A percentile compares a stretch with the other conserved stretches of the same genome.
Evolutionary conservation across 2,888 invertebrate genomes (phyloP).

Genomic region (Synanthedon vespiformis): DNA sequence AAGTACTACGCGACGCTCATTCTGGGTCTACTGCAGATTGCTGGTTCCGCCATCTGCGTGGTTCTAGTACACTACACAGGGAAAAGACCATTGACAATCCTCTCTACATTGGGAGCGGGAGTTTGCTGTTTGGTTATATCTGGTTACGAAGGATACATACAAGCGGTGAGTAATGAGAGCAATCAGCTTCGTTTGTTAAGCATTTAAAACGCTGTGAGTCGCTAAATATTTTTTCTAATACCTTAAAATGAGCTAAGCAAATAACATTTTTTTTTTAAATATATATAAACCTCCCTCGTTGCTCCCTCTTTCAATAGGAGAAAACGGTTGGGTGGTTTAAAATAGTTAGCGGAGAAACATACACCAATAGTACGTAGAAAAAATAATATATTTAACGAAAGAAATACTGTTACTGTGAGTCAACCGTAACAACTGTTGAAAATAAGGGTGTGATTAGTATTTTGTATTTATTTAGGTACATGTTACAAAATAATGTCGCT

Average conservation of each 20-base stretch:
- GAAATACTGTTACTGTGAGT: too few species aligned
- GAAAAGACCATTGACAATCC: conserved; percentile 75
- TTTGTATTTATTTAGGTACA: too few species aligned
- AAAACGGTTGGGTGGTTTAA: too few species aligned
- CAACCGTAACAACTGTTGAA: too few species aligned
- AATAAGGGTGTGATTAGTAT: too few species aligned
- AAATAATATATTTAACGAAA: too few species aligned
- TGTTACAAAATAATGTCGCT: too few species aligned
- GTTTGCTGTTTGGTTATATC: conserved; percentile 74
- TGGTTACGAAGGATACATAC: conserved; percentile 59
- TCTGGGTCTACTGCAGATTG: conserved; percentile 77
- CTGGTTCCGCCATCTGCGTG: conserved; percentile 76
- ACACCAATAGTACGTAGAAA: too few species aligned
- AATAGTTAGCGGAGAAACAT: too few species aligned
- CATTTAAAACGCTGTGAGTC: not conserved
- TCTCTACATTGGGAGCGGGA: conserved; percentile 76
- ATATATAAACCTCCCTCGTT: too few species aligned
- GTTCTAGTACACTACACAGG: conserved; percentile 78
- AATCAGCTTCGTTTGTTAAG: not conserved
- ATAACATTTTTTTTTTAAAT: too few species aligned
- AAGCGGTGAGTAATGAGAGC: conserved; percentile 15
- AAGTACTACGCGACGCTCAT: conserved; percentile 81
- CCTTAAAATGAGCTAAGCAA: not conserved
- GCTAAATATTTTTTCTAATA: not conserved
- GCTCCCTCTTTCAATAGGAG: too few species aligned